Conservation (phyloP, 2,113 vertebrate genomes). For the Colius striatus region DNA sequence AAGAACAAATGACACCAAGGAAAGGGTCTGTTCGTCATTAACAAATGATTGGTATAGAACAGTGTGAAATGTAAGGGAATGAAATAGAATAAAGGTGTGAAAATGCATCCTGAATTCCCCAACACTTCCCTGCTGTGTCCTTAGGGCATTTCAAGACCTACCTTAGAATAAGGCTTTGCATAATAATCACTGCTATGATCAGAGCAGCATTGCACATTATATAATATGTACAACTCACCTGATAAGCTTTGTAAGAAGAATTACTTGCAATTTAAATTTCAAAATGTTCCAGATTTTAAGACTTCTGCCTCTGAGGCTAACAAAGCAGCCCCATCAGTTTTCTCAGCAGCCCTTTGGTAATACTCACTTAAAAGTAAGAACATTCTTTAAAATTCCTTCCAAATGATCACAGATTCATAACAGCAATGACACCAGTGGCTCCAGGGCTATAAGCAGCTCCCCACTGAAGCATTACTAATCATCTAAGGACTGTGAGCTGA, state of each 20-base stretch:
- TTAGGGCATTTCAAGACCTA: slow-evolving; percentile 46
- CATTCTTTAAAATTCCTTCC: not conserved
- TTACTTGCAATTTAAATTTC: not conserved
- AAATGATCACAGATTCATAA: not conserved
- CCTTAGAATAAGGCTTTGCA: slow-evolving; percentile 48
- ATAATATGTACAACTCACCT: slow-evolving; percentile 13
- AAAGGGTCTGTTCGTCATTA: not conserved
- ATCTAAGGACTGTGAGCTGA: not conserved
- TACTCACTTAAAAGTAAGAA: not conserved
- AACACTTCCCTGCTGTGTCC: not conserved
- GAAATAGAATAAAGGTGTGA: slow-evolving; percentile 15
- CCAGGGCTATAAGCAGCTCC: not conserved
- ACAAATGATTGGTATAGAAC: not conserved
- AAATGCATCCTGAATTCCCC: slow-evolving; percentile 33
- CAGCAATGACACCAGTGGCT: not conserved
- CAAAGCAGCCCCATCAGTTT: not conserved
- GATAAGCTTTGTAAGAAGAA: slow-evolving; percentile 5
- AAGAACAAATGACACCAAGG: not conserved
- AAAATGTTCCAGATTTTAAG: not conserved
- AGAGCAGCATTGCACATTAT: not conserved
- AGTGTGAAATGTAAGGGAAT: slow-evolving; percentile 11
- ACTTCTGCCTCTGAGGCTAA: not conserved
- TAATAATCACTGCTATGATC: slow-evolving; percentile 54
- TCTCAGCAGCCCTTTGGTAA: not conserved
- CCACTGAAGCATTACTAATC: not conserved